Evolutionary conservation across 2,113 vertebrate genomes (phyloP).

Genomic region (Barnardius zonarius): DNA sequence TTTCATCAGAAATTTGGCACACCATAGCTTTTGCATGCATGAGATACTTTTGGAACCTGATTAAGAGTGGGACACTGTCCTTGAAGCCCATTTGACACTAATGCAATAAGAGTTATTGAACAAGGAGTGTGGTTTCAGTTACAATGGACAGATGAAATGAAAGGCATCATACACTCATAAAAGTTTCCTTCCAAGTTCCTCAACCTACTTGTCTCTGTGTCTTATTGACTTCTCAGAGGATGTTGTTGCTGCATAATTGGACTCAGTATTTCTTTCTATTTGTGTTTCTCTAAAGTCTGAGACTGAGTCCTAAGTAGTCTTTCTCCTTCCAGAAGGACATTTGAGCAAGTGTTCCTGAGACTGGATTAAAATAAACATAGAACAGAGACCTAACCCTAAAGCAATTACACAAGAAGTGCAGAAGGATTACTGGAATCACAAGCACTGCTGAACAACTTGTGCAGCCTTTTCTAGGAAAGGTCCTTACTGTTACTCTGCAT

Average conservation of each 20-base stretch:
- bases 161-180: neutral
- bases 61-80: neutral
- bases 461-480: neutral
- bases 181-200: neutral
- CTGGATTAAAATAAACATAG: neutral
- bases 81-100: neutral
- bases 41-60: neutral
- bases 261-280: neutral
- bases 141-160: neutral
- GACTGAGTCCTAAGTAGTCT: neutral
- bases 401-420: neutral
- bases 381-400: neutral
- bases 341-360: neutral
- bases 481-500: neutral
- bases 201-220: neutral
- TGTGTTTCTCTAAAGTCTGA: neutral
- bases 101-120: neutral
- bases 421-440: neutral
- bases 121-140: neutral
- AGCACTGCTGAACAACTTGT: neutral
- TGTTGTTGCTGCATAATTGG: neutral
- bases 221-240: neutral
- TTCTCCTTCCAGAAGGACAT: neutral
- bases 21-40: neutral
- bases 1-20: neutral